phyloP scores from a whole-genome alignment of 2,888 invertebrate species.

The Tiphia femorata region DNA sequence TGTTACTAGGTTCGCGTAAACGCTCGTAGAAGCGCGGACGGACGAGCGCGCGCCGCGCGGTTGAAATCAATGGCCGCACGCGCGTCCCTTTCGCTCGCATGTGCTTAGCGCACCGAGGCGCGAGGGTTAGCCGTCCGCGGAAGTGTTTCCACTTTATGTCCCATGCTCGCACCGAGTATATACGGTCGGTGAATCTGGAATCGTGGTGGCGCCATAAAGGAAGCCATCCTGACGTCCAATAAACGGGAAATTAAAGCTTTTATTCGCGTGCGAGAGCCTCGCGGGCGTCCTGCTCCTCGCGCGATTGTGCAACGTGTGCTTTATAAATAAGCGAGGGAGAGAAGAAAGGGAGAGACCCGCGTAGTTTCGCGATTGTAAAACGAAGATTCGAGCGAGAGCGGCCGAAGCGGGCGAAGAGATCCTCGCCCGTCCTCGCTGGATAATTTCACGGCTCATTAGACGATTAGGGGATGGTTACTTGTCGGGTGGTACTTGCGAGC shows the following conservation, averaged over 20 bases:
- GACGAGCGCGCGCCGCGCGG: too few species aligned
- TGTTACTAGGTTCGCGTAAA: too few species aligned
- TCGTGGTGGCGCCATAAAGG: not conserved
- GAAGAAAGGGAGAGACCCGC: not conserved
- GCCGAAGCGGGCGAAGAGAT: not conserved
- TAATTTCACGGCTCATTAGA: slow-evolving; percentile 7
- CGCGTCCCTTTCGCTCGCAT: too few species aligned
- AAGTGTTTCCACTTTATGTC: too few species aligned
- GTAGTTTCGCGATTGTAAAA: not conserved
- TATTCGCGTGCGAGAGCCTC: not conserved
- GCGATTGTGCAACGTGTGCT: not conserved
- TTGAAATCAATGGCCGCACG: too few species aligned
- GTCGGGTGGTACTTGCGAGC: slow-evolving; percentile 1
- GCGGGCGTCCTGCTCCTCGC: not conserved
- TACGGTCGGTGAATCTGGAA: too few species aligned
- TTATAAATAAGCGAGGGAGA: not conserved
- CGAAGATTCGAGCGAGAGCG: not conserved
- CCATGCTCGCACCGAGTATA: too few species aligned
- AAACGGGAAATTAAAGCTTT: slow-evolving; percentile 1
- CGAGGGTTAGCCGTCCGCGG: too few species aligned
- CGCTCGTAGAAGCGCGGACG: too few species aligned
- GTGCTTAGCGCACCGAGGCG: too few species aligned
- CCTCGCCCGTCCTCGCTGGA: not conserved
- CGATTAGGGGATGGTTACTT: slow-evolving; percentile 4
- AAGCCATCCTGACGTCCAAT: not conserved